Evolutionary conservation across 2,113 vertebrate species (phyloP).

Genomic region (Ancistrus triradiatus): DNA sequence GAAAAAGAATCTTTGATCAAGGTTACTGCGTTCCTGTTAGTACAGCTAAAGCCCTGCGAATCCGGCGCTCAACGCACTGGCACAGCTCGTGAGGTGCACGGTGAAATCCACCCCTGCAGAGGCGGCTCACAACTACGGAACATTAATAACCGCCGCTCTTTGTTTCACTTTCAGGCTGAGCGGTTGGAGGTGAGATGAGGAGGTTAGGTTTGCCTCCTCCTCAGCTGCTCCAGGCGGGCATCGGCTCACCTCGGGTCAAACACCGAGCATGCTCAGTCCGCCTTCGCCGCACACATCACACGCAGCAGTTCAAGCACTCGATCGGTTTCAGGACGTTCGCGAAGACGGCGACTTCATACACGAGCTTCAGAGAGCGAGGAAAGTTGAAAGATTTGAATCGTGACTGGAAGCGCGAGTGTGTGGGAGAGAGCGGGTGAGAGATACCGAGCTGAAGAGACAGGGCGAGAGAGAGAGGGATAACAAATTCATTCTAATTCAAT

Average conservation of each 20-base stretch:
- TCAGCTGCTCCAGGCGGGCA: neutral
- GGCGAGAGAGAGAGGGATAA: neutral
- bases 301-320: slow-evolving; percentile 29
- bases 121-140: neutral
- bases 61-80: slow-evolving; percentile 6
- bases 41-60: slow-evolving; percentile 23
- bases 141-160: neutral
- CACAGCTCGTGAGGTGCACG: neutral
- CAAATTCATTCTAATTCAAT: slow-evolving; percentile 28
- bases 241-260: neutral
- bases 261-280: neutral
- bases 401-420: slow-evolving; percentile 40
- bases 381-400: slow-evolving; percentile 39
- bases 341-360: slow-evolving; percentile 15
- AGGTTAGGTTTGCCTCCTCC: slow-evolving; percentile 5
- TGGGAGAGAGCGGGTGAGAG: slow-evolving; percentile 16
- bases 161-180: too few species aligned
- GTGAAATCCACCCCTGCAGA: neutral
- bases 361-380: neutral
- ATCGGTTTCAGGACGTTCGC: slow-evolving; percentile 19
- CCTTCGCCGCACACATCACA: neutral
- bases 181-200: too few species aligned
- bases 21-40: slow-evolving; percentile 38
- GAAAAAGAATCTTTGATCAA: slow-evolving; percentile 45
- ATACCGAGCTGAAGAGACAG: neutral